A percentile compares a stretch with the other conserved stretches of the same genome.
These are phyloP conservation scores for Lissonota sp. DNA, from an alignment of 2,888 invertebrate species.

Conservation along the genomic window DNA sequence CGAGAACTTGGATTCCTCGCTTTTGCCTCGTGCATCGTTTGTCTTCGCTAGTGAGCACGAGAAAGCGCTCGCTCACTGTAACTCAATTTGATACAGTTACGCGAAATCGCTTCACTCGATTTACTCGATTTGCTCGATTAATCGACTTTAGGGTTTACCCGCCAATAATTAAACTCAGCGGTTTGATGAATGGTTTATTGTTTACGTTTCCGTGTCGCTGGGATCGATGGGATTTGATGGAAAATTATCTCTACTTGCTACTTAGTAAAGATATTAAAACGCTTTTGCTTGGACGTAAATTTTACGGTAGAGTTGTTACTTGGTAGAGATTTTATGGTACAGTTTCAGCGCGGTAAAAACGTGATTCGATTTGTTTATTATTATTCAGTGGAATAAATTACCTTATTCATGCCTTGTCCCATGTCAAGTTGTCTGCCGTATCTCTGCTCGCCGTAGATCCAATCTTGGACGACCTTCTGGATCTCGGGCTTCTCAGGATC, in stretches of 20 bases:
- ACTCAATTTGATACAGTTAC: slow-evolving; percentile 61
- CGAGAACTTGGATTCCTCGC: slow-evolving; percentile 13
- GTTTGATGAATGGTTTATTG: slow-evolving; percentile 26
- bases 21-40: slow-evolving; percentile 49
- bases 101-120: slow-evolving; percentile 61
- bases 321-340: too few relatives aligned
- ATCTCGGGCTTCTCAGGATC: slow-evolving; percentile 93
- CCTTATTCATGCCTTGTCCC: slow-evolving; percentile 86
- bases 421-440: slow-evolving; percentile 87
- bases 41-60: slow-evolving; percentile 37
- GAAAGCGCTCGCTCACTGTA: slow-evolving; percentile 27
- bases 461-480: slow-evolving; percentile 91
- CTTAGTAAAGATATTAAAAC: too few relatives aligned
- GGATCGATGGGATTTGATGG: too few relatives aligned
- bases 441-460: slow-evolving; percentile 91
- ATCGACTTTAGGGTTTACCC: slow-evolving; percentile 54
- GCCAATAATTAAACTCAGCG: not conserved
- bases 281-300: too few relatives aligned
- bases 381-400: slow-evolving; percentile 3
- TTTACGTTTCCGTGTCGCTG: too few relatives aligned
- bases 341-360: too few relatives aligned
- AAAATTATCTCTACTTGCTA: too few relatives aligned
- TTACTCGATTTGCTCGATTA: slow-evolving; percentile 62
- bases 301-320: too few relatives aligned
- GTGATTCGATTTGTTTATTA: too few relatives aligned